Evolutionary conservation across 2,113 vertebrate genomes (phyloP), one percentile per base, ranked within the genome.

Genomic region (Rhineura floridana): DNA sequence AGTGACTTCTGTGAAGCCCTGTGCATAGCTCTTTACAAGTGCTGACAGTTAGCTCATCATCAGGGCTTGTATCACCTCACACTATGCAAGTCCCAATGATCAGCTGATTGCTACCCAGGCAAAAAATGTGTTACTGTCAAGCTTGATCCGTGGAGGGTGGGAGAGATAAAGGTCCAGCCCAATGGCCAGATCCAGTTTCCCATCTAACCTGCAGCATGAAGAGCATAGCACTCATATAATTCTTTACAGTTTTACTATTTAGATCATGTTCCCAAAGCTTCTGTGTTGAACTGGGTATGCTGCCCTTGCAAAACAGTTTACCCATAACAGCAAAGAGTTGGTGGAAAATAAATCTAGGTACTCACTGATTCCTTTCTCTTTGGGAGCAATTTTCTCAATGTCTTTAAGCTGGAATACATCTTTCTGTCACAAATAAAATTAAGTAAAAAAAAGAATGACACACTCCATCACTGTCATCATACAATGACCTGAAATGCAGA

Each of bases 391-490:
- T 97, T 99, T 99, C 96, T 99, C 99, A 72, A 99, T 96, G 94
- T 99, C 99, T 95, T 99, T 99, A 84, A 99, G 95, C 90, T 99
- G 99, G 95, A 99, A 99, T 84, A 99, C 98, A 95, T 99, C 99
- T 97, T 99, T 99, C 99, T 99, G 95, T 90, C 87, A 52, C 11
- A 50, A 73, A 48, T 83, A 17, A 83, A 21, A 79, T 6, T 3
- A 11, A 77, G 8, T 10, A 25, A 62, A 12, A 36, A 59, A 93
- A 94, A 95, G 95, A 46, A 84, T 46, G 70, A 88, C 93, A 63
- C 8, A 87, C 4, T 72, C 93, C 1, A 91, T 52, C 25, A 93
- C 6, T 76, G 83, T 50, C 67, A 70, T 21, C 23, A 80, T 6
- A 21, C 9, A 15, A 1, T 44, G 9, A 52, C 25, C 6, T 25